Evolutionary conservation across 2,888 invertebrate species (phyloP).

Genomic region (Andrena marginata): DNA sequence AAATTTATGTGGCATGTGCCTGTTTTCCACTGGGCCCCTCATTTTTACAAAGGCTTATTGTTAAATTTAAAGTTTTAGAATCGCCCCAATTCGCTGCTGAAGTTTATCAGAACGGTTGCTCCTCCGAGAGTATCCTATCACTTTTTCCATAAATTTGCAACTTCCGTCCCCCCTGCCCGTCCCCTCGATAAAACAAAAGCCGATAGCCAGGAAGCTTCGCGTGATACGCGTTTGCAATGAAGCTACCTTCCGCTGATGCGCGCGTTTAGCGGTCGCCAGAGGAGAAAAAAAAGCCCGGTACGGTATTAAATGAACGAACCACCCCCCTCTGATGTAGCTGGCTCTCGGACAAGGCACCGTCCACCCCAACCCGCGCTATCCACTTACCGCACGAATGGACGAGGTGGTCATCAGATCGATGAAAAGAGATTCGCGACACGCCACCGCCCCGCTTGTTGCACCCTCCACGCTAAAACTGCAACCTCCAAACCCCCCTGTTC

Average conservation of each 20-base stretch:
- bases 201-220: no score
- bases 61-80: no score
- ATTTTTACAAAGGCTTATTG: no score
- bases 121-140: no score
- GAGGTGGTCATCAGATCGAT: conserved; percentile 82
- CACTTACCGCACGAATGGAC: conserved; percentile 75
- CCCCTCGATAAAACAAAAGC: no score
- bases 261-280: conserved; percentile 30
- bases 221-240: no score
- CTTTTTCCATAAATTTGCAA: no score
- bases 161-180: no score
- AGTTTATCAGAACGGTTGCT: no score
- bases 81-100: no score
- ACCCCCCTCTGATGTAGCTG: conserved; percentile 33
- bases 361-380: conserved; percentile 62
- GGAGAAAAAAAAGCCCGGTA: conserved; percentile 21
- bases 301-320: conserved; percentile 67
- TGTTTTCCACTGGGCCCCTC: no score
- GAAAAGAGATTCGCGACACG: conserved; percentile 82
- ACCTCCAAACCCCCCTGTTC: not conserved
- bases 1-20: no score
- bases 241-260: not conserved
- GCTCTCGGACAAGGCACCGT: conserved; percentile 58
- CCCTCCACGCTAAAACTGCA: conserved; percentile 59
- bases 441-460: conserved; percentile 64